phyloP scores from a whole-genome alignment of 2,797 vertebrate species.

The Argya squamiceps region DNA sequence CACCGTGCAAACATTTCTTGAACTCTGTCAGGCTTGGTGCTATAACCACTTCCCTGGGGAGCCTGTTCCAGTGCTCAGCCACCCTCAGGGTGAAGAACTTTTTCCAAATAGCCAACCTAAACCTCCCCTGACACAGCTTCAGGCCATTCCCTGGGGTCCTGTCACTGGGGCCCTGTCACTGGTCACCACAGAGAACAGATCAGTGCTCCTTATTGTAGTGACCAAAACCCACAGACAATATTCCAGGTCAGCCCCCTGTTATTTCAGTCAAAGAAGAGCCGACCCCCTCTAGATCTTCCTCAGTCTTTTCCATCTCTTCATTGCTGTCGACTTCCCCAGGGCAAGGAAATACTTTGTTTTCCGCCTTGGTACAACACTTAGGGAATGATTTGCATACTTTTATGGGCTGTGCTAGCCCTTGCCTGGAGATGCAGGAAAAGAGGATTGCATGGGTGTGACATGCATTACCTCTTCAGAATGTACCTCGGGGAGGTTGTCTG shows the following conservation, averaged over 20 bases:
- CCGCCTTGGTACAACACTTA: neutral
- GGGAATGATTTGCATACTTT: conserved; percentile 28
- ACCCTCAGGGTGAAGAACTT: neutral
- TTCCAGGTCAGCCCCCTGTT: neutral
- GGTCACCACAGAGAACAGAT: neutral
- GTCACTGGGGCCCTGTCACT: neutral
- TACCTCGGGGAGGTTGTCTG: neutral
- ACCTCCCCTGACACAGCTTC: neutral
- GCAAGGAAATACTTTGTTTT: conserved; percentile 49
- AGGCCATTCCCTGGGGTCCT: neutral
- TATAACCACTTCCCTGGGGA: neutral
- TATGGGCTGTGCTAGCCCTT: neutral
- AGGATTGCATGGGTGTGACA: conserved; percentile 18
- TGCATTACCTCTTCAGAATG: conserved; percentile 3
- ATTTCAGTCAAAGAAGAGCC: neutral
- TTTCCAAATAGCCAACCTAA: neutral
- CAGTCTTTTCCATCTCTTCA: neutral
- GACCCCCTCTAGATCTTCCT: neutral
- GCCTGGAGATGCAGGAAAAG: conserved; percentile 58
- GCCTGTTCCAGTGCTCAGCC: neutral
- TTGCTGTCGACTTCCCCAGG: neutral
- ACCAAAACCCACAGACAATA: neutral
- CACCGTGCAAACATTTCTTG: accelerated
- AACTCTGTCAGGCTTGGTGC: neutral
- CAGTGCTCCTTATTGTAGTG: neutral